phyloP scores from a whole-genome alignment of 2,888 invertebrate genomes.

The Scaptomyza cyrtandrae region DNA sequence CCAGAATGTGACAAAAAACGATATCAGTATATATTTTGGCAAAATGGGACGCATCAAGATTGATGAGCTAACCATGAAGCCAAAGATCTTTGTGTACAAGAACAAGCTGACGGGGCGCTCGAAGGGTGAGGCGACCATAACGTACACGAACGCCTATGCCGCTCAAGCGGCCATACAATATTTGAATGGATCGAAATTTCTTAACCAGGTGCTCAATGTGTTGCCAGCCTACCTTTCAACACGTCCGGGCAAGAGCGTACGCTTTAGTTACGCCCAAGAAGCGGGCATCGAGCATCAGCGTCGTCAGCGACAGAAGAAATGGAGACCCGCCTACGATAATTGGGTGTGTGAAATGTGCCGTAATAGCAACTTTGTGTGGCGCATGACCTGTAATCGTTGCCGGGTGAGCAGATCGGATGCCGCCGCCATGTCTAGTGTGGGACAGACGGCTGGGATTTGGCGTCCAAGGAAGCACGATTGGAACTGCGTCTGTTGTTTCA shows the following conservation, averaged over 20 bases:
- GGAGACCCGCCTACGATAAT: constrained; percentile 69
- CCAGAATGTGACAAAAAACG: constrained; percentile 63
- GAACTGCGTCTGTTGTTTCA: constrained; percentile 55
- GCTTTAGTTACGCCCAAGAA: constrained; percentile 51
- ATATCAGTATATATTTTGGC: constrained; percentile 61
- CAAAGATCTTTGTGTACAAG: constrained; percentile 71
- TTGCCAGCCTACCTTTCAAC: constrained; percentile 65
- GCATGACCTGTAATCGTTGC: constrained; percentile 64
- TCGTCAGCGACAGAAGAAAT: constrained; percentile 50
- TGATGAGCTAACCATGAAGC: constrained; percentile 55
- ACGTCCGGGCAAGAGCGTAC: constrained; percentile 49
- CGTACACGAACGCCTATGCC: constrained; percentile 49
- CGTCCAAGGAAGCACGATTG: constrained; percentile 52
- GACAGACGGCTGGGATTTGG: constrained; percentile 8
- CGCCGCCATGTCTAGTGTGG: not conserved
- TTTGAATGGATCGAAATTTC: constrained; percentile 51
- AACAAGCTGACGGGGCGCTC: constrained; percentile 67
- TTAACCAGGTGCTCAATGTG: constrained; percentile 55
- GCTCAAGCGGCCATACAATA: constrained; percentile 61
- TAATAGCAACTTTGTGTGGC: constrained; percentile 73
- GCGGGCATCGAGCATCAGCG: constrained; percentile 29
- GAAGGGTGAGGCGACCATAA: constrained; percentile 71
- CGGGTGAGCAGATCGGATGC: constrained; percentile 38
- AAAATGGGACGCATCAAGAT: constrained; percentile 52
- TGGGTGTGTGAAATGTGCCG: constrained; percentile 60